Evolutionary conservation across 2,113 vertebrate species (phyloP).

Genomic region (Sitta europaea): DNA sequence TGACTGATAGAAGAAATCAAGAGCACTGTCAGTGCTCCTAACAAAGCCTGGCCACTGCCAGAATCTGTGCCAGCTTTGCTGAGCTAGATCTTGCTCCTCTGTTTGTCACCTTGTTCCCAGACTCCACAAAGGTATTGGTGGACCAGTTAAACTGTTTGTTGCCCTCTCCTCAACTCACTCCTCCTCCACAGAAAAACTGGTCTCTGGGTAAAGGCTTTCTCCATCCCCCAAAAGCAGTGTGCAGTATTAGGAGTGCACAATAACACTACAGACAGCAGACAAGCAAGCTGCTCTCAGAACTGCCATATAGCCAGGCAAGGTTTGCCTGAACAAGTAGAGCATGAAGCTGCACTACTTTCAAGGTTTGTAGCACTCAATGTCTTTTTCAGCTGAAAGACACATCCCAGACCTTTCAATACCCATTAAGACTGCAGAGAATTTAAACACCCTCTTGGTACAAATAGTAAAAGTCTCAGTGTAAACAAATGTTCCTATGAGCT

Average conservation of each 20-base stretch:
- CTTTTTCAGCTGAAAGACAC: background rate
- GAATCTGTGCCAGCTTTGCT: background rate
- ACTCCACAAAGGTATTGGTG: background rate
- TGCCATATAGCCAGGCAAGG: background rate
- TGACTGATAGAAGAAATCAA: background rate
- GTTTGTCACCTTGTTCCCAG: background rate
- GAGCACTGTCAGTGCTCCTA: background rate
- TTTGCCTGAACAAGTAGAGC: background rate
- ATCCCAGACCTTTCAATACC: constrained; percentile 10
- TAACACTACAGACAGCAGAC: background rate
- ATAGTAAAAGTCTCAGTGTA: background rate
- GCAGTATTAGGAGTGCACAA: background rate
- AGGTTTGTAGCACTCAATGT: background rate
- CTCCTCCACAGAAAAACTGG: no score
- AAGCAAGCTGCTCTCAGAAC: constrained; percentile 35
- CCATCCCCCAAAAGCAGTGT: background rate
- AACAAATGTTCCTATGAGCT: background rate
- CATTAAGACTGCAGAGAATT: background rate
- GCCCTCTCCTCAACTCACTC: background rate
- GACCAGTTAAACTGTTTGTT: background rate
- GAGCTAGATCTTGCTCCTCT: background rate
- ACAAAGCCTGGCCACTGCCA: background rate
- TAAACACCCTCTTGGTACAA: constrained; percentile 32
- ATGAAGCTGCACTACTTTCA: background rate
- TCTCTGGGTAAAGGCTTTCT: background rate